These are phyloP conservation scores for Novumbra hubbsi DNA, from an alignment of 2,797 vertebrate species.

Conservation along the genomic window DNA sequence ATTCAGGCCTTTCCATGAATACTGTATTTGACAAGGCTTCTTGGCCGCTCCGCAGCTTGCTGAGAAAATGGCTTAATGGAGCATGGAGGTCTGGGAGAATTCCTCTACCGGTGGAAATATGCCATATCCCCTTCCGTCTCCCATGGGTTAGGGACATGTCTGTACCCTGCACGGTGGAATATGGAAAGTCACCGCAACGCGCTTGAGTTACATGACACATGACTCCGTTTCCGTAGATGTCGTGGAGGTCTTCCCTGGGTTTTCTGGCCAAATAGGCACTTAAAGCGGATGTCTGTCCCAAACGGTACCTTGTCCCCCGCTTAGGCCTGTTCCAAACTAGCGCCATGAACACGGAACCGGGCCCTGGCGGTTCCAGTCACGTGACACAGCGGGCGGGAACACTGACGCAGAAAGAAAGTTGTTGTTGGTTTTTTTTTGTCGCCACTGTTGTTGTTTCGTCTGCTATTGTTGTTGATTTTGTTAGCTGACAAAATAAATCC, in stretches of 20 bases:
- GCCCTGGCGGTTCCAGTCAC: not conserved
- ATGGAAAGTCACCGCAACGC: not conserved
- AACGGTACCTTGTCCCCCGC: not conserved
- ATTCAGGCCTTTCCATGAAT: slow-evolving; percentile 41
- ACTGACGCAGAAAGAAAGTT: not conserved
- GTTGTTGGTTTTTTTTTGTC: not conserved
- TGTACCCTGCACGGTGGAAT: not conserved
- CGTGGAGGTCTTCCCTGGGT: not conserved
- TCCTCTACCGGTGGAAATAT: slow-evolving; percentile 18
- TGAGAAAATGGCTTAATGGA: slow-evolving; percentile 56
- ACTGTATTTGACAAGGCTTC: slow-evolving; percentile 52
- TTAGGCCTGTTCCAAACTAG: not conserved
- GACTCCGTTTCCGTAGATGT: too few relatives aligned
- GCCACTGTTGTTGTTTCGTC: not conserved
- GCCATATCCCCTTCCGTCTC: not conserved
- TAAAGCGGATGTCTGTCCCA: not conserved
- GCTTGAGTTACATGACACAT: not conserved
- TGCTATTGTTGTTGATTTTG: not conserved
- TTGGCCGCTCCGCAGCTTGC: slow-evolving; percentile 48
- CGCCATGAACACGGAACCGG: not conserved
- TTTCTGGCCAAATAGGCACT: not conserved
- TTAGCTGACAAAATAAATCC: not conserved
- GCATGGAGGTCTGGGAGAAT: slow-evolving; percentile 45
- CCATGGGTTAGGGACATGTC: not conserved
- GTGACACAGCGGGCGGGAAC: too few relatives aligned